Base-by-base conservation (phyloP, 2,797 vertebrate species). In the Microctenopoma stevenorrisi region DNA sequence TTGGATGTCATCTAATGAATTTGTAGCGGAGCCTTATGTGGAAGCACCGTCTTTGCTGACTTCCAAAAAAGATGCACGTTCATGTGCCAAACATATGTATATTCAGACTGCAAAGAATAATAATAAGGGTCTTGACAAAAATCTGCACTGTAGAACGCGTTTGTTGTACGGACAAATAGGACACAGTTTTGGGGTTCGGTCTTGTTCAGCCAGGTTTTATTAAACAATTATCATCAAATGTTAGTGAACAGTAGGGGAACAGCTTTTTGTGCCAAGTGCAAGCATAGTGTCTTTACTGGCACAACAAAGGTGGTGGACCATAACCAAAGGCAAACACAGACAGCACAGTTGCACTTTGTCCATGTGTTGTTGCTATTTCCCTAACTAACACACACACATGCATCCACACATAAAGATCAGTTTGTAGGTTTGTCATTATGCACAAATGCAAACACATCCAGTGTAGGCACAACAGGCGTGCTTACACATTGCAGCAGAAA, bases 141-240 rank as follows among this genome's bases (percentile, higher is more conserved):
- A 84, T 85, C 77, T 88, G 76, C 70, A 89, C 83, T 79, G 65
- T 74, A 74, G 86, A 88, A 87, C 87, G 85, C 51, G 74, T 89
- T 76, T 85, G 66, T 73, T 59, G 72, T 79, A 76, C 77, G 82
- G 69, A 78, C 48, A 64, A 52, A 75, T 33, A 51, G 35, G 76
- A 64, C 66, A 74, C 46, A 35, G 57, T 50, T 60, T 22, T 64
- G 47, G 58, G 51, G 73, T 72, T 77, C 5, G 2, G 62, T 86
- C 59, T 65, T 87, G 75, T 74, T 65, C 43, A 52, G 68, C 63
- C 55, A 66, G 74, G 70, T 82, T 84, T 76, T 69, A 89, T 89
- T 86, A 85, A 91, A 91, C 68, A 89, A 86, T 86, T 74, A 83
- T 84, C 84, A 78, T 50, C 74, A 74, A 71, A 60, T 83, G 68